Percentiles rank a stretch among this genome's conserved stretches.
Conservation (phyloP, 2,797 vertebrate genomes). For the Cossypha caffra region DNA sequence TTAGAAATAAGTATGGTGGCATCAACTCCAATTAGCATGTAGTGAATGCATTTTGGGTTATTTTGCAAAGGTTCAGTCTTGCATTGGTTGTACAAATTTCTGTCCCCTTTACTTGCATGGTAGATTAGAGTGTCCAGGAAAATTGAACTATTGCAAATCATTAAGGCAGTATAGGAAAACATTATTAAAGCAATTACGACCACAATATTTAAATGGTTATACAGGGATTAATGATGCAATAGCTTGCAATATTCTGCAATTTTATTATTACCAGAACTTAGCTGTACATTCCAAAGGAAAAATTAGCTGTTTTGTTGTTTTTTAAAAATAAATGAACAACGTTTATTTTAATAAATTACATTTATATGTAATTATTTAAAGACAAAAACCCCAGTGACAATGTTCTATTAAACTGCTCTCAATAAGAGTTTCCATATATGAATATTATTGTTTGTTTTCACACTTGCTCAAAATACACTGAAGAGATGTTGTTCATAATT, state of each 20-base stretch:
- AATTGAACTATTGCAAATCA: background rate
- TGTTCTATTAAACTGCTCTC: constrained; percentile 2
- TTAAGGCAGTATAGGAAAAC: constrained; percentile 31
- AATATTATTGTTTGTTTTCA: background rate
- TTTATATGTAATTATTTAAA: constrained; percentile 45
- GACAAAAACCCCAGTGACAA: background rate
- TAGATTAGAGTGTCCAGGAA: background rate
- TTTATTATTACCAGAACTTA: constrained; percentile 56
- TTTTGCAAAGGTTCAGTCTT: background rate
- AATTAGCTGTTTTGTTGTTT: background rate
- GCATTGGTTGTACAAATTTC: background rate
- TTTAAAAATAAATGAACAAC: constrained; percentile 28
- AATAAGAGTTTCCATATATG: background rate
- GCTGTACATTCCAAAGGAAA: constrained; percentile 46
- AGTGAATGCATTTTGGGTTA: fast-evolving
- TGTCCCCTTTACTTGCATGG: background rate
- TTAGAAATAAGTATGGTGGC: background rate
- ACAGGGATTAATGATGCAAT: constrained; percentile 32
- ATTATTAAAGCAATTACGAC: constrained; percentile 41
- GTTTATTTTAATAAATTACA: constrained; percentile 52
- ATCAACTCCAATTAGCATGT: background rate
- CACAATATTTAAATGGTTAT: constrained; percentile 44
- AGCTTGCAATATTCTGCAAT: constrained; percentile 16
- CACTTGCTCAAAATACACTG: background rate
- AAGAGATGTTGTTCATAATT: background rate